Conservation (phyloP, 1,140 invertebrate genomes). For the Pinna nobilis region DNA sequence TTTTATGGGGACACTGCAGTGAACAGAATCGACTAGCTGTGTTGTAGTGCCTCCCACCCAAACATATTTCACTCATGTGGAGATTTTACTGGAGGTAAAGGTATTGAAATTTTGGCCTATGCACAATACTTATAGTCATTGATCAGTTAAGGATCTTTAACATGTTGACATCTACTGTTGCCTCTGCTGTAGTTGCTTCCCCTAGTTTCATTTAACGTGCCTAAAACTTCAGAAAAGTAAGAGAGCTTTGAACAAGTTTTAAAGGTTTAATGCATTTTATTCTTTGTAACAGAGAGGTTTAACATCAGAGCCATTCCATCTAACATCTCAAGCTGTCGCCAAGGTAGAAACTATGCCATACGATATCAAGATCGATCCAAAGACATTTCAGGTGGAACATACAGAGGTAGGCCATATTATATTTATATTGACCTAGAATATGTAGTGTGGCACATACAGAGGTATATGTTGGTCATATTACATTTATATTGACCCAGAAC, state of each 20-base stretch:
- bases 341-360: conserved; percentile 53
- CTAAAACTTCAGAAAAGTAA: no score
- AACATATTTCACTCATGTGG: no score
- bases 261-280: conserved; percentile 17
- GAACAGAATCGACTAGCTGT: no score
- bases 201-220: no score
- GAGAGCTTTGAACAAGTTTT: background rate
- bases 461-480: conserved; percentile 31
- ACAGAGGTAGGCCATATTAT: conserved; percentile 32
- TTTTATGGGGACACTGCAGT: no score
- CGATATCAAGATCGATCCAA: conserved; percentile 6
- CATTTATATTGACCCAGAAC: background rate
- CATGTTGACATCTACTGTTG: no score
- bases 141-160: no score
- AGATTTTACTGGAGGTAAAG: no score
- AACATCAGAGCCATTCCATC: conserved; percentile 42
- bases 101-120: no score
- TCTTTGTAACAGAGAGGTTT: conserved; percentile 48
- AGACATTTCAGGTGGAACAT: conserved; percentile 29
- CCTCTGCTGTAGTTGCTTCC: no score
- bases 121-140: no score
- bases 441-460: conserved; percentile 26
- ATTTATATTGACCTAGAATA: background rate
- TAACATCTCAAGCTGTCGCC: conserved; percentile 50
- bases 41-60: no score